Base-by-base conservation (phyloP, 2,797 vertebrate genomes). In the Craterocephalus amniculus region DNA sequence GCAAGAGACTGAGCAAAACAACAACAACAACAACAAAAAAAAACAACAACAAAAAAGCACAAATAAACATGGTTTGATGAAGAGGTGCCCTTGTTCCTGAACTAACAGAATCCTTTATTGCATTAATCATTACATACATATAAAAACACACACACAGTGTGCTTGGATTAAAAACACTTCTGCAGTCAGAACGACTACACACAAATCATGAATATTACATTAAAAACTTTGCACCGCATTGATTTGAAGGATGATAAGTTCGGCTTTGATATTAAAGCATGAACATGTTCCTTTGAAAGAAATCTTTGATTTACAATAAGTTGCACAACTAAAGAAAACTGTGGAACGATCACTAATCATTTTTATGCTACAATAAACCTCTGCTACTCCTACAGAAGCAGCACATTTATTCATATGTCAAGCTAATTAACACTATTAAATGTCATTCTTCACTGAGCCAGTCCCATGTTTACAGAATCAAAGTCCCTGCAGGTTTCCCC, bases 401-500 rank as follows among this genome's bases (percentile, higher is more conserved):
- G 34, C 24, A 48, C n/a, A 14, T 51, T 16, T 72, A 18, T 84
- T 67, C 48, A 38, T 43, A 67, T 22, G 13, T 3, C 12, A 1
- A 71, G 72, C 38, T 58, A 29, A 72, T 72, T 22, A 18, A 29
- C 34, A 24, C 13, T 45, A 8, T 70, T 45, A 57, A n/a, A 38
- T 71, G 26, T 12, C 9, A 22, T 64, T 66, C 76, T 55, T 45
- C n/a, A 51, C 36, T n/a, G 55, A 48, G 74, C 55, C 35, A 74
- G 36, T 76, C 51, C 29, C 8, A 49, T 69, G 49, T 51, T 24
- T 60, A 65, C 61, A 31, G 38, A 58, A 1, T 38, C 55, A 58
- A 74, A 88, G 52, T 70, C 62, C 78, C 62, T 61, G 67, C 45
- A 74, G 83, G 73, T 87, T 75, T 65, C 31, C 29, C 32, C 60